phyloP scores from a whole-genome alignment of 2,113 vertebrate species.

The Syngnathus scovelli region DNA sequence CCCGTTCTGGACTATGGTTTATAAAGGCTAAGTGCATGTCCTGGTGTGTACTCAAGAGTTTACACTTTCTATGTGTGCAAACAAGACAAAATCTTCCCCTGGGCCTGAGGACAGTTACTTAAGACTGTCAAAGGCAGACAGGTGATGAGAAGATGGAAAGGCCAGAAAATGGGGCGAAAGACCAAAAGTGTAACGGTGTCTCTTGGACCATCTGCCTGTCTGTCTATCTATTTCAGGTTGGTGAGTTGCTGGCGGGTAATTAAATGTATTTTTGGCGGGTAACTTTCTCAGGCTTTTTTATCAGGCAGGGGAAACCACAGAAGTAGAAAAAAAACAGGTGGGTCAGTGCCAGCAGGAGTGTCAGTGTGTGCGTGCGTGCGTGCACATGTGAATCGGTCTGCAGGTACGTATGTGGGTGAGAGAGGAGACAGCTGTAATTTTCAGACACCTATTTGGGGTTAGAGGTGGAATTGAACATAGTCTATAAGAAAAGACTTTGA shows the following conservation, averaged over 20 bases:
- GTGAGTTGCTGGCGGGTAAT: constrained; percentile 52
- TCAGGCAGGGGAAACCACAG: constrained; percentile 50
- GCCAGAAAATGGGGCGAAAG: constrained; percentile 41
- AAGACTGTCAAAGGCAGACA: constrained; percentile 42
- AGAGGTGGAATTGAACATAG: constrained; percentile 61
- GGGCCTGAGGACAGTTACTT: constrained; percentile 45
- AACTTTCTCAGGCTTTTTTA: constrained; percentile 47
- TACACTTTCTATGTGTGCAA: constrained; percentile 26
- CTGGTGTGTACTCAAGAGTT: constrained; percentile 24
- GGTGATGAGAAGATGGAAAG: constrained; percentile 40
- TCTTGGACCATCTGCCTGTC: constrained; percentile 18
- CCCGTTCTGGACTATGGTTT: constrained; percentile 21
- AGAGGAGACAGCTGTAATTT: constrained; percentile 58
- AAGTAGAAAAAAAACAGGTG: constrained; percentile 58
- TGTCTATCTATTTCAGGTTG: constrained; percentile 33
- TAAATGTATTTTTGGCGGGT: constrained; percentile 61
- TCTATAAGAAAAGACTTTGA: constrained; percentile 59
- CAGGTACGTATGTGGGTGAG: constrained; percentile 50
- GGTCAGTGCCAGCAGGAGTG: constrained; percentile 57
- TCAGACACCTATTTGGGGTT: constrained; percentile 52
- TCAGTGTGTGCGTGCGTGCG: constrained; percentile 50
- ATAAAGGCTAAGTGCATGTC: constrained; percentile 9
- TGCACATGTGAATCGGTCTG: constrained; percentile 45
- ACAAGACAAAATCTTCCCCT: constrained; percentile 27
- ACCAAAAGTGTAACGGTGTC: constrained; percentile 14